Base-by-base conservation (phyloP, 2,888 invertebrate genomes). In the Charanyca ferruginea region DNA sequence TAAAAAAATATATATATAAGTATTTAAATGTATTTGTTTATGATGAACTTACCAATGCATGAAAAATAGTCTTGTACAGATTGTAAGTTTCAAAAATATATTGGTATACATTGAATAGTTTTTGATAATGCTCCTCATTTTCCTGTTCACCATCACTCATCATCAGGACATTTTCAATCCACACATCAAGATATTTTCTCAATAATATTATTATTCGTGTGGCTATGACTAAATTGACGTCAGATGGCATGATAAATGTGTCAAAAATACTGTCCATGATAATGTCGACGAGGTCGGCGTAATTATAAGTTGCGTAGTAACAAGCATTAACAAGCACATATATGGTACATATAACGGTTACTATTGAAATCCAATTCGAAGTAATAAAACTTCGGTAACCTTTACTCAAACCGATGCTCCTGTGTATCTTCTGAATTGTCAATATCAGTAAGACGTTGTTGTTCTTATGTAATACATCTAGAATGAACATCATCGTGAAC, bases 361-460 rank as follows among this genome's bases (percentile, higher is more conserved):
- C 13, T 8, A 45, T 35, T 4, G 41, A 53, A 0, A 66, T 41
- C 77, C 80, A 76, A 28, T 66, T 79, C 63, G 65, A 66, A 45
- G 54, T 16, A 0, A 62, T 62, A 20, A 61, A 68, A 48, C 7
- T 55, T 0, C 8, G 20, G 11, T 59, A 57, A 3, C 47, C 13
- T 2, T 57, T 58, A 22, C 25, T 58, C 0, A 55, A 71, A 16
- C 32, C n/a, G 0, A 70, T 54, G 18, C 8, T 55, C 9, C 42
- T 62, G 20, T 70, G 13, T 9, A 79, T 55, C 28, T 18, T 47
- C 41, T 79, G 80, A 0, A 79, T 66, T 22, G 20, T 70, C 2
- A 76, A 20, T 41, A 79, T 23, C 4, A 79, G 53, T 6, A 32
- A 25, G 1, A 79, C 51, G 6, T 77, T 77, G 5, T 53, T 42